phyloP scores from a whole-genome alignment of 1,140 invertebrate species.

The Matsumurasca onukii region DNA sequence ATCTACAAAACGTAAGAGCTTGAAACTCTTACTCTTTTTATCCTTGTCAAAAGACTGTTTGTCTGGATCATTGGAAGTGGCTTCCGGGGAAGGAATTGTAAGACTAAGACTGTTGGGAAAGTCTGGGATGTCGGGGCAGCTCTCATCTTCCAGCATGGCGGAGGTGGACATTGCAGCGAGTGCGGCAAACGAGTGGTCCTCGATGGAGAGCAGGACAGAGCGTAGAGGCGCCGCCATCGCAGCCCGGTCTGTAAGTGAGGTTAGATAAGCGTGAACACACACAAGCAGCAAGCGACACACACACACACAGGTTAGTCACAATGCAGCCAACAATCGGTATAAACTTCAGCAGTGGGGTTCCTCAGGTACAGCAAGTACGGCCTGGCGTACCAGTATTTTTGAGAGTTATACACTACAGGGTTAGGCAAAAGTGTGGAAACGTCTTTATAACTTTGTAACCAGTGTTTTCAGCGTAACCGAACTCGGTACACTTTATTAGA shows the following conservation, averaged over 20 bases:
- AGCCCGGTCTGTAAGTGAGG: neutral
- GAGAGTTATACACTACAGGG: no score
- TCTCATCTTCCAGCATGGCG: conserved; percentile 61
- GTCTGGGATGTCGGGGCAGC: conserved; percentile 78
- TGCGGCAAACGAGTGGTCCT: conserved; percentile 74
- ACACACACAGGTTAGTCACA: neutral
- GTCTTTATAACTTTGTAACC: no score
- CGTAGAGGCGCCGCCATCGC: conserved; percentile 37
- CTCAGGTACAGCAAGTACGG: no score
- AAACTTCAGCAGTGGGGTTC: no score
- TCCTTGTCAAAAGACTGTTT: neutral
- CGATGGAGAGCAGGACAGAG: conserved; percentile 57
- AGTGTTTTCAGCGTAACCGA: no score
- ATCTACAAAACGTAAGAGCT: conserved; percentile 7
- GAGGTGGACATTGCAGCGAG: conserved; percentile 67
- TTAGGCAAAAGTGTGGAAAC: no score
- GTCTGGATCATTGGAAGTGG: conserved; percentile 26
- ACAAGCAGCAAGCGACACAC: conserved; percentile 8
- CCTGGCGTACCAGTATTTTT: no score
- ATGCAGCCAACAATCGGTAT: no score
- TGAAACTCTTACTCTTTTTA: conserved; percentile 27
- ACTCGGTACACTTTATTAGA: no score
- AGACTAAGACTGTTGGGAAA: conserved; percentile 47
- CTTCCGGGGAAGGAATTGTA: conserved; percentile 52
- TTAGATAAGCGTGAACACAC: neutral